Percentiles rank a stretch among this genome's conserved stretches.
These are phyloP conservation scores for Gopherus flavomarginatus DNA, from an alignment of 2,113 vertebrate genomes.

Conservation along the genomic window DNA sequence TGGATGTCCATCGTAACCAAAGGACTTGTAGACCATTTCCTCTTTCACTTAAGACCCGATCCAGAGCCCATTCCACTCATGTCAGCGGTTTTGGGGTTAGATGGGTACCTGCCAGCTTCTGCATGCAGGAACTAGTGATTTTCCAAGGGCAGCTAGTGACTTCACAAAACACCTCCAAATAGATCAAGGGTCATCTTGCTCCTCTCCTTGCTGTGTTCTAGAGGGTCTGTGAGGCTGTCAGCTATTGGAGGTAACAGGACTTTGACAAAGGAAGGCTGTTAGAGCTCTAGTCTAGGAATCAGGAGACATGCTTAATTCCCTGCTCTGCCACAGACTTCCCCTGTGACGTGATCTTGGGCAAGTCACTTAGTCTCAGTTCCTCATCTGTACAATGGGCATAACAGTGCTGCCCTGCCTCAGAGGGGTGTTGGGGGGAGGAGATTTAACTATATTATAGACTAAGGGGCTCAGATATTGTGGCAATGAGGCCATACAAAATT, in stretches of 20 bases:
- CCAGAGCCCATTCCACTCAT: background rate
- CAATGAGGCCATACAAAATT: background rate
- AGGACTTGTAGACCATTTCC: background rate
- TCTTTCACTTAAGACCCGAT: background rate
- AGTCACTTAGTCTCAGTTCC: background rate
- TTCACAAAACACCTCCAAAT: background rate
- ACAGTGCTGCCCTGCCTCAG: background rate
- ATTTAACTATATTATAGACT: background rate
- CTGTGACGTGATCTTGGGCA: rapidly evolving
- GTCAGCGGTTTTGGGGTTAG: rapidly evolving
- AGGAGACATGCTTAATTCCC: background rate
- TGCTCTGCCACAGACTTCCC: rapidly evolving
- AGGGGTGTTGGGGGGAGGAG: background rate
- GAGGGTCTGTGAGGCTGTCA: rapidly evolving
- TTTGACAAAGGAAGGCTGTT: background rate
- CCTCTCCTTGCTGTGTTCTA: background rate
- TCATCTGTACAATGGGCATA: background rate
- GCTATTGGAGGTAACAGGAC: rapidly evolving
- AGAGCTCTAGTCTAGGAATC: background rate
- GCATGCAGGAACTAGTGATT: background rate
- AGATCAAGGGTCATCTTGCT: background rate
- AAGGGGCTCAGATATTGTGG: rapidly evolving
- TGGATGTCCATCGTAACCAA: rapidly evolving
- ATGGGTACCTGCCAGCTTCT: background rate
- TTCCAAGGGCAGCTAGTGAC: background rate